A percentile compares a stretch with the other conserved stretches of the same genome.
These are phyloP conservation scores for Trachelus troglodyta DNA, from an alignment of 2,888 invertebrate genomes.

Conservation along the genomic window DNA sequence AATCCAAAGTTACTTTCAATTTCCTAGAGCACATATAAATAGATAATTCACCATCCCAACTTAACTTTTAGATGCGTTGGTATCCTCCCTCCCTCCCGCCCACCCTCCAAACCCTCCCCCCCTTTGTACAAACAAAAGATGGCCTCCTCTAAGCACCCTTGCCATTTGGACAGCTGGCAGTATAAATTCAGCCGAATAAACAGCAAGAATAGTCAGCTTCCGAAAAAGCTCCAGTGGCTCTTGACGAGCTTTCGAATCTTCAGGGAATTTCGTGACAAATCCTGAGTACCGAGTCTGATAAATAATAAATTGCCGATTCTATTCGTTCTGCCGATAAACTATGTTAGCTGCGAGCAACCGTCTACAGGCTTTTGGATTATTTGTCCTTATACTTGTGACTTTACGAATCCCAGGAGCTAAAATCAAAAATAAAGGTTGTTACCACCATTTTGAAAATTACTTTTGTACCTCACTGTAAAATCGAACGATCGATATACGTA, in stretches of 20 bases:
- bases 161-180: conserved; percentile 3
- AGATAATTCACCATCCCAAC: neutral
- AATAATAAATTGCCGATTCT: neutral
- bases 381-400: too few species aligned
- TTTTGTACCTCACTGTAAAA: too few species aligned
- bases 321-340: neutral
- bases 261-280: neutral
- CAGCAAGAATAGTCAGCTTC: neutral
- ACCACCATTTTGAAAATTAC: neutral
- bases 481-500: neutral
- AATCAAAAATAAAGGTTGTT: neutral
- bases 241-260: neutral
- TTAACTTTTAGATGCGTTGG: neutral
- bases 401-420: too few species aligned
- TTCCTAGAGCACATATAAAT: neutral
- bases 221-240: neutral
- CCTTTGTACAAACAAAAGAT: neutral
- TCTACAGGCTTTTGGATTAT: too few species aligned
- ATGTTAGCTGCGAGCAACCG: too few species aligned
- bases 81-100: neutral
- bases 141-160: neutral
- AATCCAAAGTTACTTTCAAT: neutral
- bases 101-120: too few species aligned
- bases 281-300: neutral
- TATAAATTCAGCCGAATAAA: conserved; percentile 4